Base-by-base conservation (phyloP, 1,140 invertebrate genomes). In the Papilio glaucus region DNA sequence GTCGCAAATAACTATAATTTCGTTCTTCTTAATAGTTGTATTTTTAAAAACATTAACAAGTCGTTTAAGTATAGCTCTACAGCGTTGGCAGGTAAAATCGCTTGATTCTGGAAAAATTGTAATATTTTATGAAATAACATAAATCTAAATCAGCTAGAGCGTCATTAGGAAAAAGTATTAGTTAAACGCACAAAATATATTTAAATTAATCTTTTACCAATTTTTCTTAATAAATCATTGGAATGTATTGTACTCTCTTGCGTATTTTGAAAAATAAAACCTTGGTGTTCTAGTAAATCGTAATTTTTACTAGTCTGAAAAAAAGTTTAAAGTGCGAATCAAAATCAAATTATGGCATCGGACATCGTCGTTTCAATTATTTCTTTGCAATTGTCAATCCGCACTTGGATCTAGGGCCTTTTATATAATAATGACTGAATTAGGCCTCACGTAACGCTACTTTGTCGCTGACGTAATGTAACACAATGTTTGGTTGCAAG, bases 251-350 rank as follows among this genome's bases (percentile, higher is more conserved):
- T 49, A n/a, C 13, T 49, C 26, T 79, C 72, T 60, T 76, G 76
- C 15, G 71, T 81, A 62, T 84, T 84, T 29, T 84, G 76, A 72
- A 84, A 24, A 70, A 86, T 83, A 76, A 79, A 57, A 57, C 49
- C 49, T 57, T 57, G 21, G 21, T 57, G 49, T 57, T 57, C 49
- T 57, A 57, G 24, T 21, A 57, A 57, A 57, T 57, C 49, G 49
- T 57, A 57, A 24, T 57, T 57, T 57, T 15, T 57, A 24, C 24
- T 49, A 42, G 15, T 41, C 49, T 74, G 26, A 15, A 68, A n/a
- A 0, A 12, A 21, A 10, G 6, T 12, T 18, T 10, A 53, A 53
- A 49, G 2, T 6, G 29, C 2, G 6, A 33, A 33, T 33, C 2
- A 33, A 6, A 33, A 33, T 33, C 2, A 33, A 33, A 33, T 33